Conservation (phyloP, 1,140 invertebrate genomes). For the Cydia fagiglandana region DNA sequence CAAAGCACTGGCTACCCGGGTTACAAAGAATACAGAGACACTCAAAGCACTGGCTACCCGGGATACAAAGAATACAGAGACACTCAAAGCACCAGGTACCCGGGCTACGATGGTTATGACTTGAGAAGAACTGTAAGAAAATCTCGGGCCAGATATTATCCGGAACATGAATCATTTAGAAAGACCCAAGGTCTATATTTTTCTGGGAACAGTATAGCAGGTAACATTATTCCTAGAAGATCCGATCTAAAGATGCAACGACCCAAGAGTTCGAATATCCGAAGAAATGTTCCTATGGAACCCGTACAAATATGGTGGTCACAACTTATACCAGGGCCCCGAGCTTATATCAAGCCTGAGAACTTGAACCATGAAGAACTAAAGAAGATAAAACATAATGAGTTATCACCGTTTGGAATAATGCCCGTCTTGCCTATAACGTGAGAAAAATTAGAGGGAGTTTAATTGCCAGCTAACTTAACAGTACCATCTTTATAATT, state of each 20-base stretch:
- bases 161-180: not conserved
- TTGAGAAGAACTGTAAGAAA: no score
- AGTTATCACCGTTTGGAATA: not conserved
- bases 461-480: not conserved
- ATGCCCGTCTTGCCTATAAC: not conserved
- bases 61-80: no score
- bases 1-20: no score
- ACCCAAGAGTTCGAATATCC: not conserved
- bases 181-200: not conserved
- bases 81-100: not conserved
- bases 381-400: not conserved
- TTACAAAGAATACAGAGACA: not conserved
- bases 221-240: not conserved
- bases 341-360: not conserved
- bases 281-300: not conserved
- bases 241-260: not conserved
- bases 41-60: not conserved
- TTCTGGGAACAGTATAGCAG: not conserved
- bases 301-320: not conserved
- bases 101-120: no score
- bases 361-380: not conserved
- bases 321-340: not conserved
- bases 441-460: not conserved
- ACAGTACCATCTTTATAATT: not conserved
- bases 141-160: not conserved